Evolutionary conservation across 2,888 invertebrate genomes (phyloP).

Genomic region (Patella pellucida): DNA sequence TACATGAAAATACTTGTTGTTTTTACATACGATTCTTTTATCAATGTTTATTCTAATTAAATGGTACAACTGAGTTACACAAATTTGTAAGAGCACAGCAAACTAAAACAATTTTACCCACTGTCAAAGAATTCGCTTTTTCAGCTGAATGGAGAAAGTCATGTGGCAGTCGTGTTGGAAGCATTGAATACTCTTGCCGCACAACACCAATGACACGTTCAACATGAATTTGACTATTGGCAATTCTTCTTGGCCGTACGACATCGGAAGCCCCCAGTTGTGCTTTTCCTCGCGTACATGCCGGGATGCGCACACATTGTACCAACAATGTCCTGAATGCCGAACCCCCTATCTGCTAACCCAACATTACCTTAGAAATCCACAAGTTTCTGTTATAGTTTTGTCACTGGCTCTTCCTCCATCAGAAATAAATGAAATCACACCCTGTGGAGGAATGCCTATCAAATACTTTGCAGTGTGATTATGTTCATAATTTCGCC

Average conservation of each 20-base stretch:
- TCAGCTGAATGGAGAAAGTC: conserved; percentile 26
- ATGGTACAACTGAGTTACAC: conserved; percentile 19
- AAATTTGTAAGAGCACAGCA: conserved; percentile 29
- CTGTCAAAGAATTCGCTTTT: conserved; percentile 22
- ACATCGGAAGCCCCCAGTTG: conserved; percentile 37
- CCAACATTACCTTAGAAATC: conserved; percentile 39
- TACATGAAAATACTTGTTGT: too few relatives aligned
- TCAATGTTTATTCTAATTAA: too few relatives aligned
- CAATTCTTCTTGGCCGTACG: conserved; percentile 36
- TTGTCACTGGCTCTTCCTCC: conserved; percentile 48
- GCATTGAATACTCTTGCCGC: conserved; percentile 36
- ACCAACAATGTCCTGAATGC: conserved; percentile 37
- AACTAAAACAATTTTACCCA: conserved; percentile 37
- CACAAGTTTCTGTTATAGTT: conserved; percentile 43
- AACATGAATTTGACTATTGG: conserved; percentile 39
- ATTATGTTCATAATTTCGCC: conserved; percentile 43
- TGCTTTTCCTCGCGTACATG: conserved; percentile 37
- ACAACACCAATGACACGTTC: conserved; percentile 41
- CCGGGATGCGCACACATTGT: conserved; percentile 38
- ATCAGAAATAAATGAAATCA: conserved; percentile 41
- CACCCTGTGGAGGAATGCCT: conserved; percentile 47
- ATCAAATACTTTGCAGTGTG: conserved; percentile 48
- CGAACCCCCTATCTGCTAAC: conserved; percentile 43
- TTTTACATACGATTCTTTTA: too few relatives aligned
- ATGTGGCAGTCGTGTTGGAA: conserved; percentile 31